Conservation (phyloP, 2,888 invertebrate genomes). For the Parochlus steinenii region DNA sequence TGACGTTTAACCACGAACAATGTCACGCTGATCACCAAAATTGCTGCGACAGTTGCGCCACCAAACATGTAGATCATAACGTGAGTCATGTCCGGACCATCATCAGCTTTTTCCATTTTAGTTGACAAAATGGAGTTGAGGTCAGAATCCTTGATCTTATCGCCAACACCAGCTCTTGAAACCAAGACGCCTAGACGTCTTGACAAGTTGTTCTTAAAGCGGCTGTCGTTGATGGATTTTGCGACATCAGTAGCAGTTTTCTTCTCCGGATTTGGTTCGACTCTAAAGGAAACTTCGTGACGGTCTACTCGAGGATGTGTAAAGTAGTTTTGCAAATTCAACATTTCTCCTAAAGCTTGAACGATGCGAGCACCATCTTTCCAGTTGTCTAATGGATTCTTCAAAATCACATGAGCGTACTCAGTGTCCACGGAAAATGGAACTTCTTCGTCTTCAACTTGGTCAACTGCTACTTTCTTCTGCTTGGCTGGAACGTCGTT, state of each 20-base stretch:
- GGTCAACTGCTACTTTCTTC: slow-evolving; percentile 26
- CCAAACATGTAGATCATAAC: slow-evolving; percentile 33
- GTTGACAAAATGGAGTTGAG: slow-evolving; percentile 1
- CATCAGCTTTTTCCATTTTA: slow-evolving; percentile 18
- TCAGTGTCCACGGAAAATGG: slow-evolving; percentile 54
- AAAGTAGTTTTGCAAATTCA: slow-evolving; percentile 33
- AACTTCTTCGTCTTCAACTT: slow-evolving; percentile 33
- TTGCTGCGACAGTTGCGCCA: slow-evolving; percentile 44
- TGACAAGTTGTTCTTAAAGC: slow-evolving; percentile 48
- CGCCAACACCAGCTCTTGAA: slow-evolving; percentile 58
- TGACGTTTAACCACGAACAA: slow-evolving; percentile 58
- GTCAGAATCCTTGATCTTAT: slow-evolving; percentile 41
- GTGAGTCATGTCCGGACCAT: slow-evolving; percentile 31
- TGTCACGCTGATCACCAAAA: slow-evolving; percentile 45
- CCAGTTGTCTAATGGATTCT: slow-evolving; percentile 51
- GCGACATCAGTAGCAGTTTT: slow-evolving; percentile 29
- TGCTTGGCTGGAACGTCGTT: slow-evolving; percentile 19
- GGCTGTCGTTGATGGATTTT: slow-evolving; percentile 27
- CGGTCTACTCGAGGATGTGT: slow-evolving; percentile 39
- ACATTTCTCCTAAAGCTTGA: slow-evolving; percentile 46
- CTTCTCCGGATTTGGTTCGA: slow-evolving; percentile 30
- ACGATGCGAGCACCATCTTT: slow-evolving; percentile 57
- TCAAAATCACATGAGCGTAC: slow-evolving; percentile 61
- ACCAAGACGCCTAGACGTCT: slow-evolving; percentile 51
- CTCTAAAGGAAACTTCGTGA: slow-evolving; percentile 45